A percentile compares a stretch with the other conserved stretches of the same genome.
Evolutionary conservation across 2,113 vertebrate species (phyloP).

Genomic region (Todiramphus saurophagus): DNA sequence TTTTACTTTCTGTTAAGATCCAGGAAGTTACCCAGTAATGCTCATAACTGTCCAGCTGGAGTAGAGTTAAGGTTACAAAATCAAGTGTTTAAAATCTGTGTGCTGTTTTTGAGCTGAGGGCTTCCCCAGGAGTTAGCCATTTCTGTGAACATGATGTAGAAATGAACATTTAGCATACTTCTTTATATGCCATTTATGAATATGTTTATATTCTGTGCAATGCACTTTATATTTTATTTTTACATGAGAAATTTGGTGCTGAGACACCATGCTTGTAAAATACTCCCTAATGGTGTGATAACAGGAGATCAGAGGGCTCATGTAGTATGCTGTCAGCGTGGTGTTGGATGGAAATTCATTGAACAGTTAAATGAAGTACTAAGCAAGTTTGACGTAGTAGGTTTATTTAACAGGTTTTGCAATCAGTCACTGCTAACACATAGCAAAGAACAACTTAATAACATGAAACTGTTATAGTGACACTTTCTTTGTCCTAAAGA

Average conservation of each 20-base stretch:
- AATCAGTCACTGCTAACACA: not conserved
- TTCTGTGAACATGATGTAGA: not conserved
- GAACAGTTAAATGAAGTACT: not conserved
- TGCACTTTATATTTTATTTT: not conserved
- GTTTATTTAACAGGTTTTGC: slow-evolving; percentile 8
- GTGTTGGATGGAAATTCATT: not conserved
- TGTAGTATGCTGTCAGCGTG: not conserved
- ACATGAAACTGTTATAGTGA: not conserved
- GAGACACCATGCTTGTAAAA: not conserved
- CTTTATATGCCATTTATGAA: not conserved
- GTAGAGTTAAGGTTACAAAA: not conserved
- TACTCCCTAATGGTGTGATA: not conserved
- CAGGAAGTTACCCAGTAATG: not conserved
- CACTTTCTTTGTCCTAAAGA: not conserved
- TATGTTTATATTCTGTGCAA: not conserved
- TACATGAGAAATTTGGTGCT: not conserved
- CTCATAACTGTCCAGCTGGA: not conserved
- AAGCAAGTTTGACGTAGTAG: not conserved
- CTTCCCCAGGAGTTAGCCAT: not conserved
- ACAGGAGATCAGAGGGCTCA: not conserved
- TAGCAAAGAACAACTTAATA: not conserved
- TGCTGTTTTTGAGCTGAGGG: not conserved
- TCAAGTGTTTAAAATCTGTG: not conserved
- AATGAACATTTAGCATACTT: not conserved
- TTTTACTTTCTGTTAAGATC: not conserved